Evolutionary conservation across 2,888 invertebrate genomes (phyloP), one percentile per base, ranked within the genome.

Genomic region (Torymus auratus): DNA sequence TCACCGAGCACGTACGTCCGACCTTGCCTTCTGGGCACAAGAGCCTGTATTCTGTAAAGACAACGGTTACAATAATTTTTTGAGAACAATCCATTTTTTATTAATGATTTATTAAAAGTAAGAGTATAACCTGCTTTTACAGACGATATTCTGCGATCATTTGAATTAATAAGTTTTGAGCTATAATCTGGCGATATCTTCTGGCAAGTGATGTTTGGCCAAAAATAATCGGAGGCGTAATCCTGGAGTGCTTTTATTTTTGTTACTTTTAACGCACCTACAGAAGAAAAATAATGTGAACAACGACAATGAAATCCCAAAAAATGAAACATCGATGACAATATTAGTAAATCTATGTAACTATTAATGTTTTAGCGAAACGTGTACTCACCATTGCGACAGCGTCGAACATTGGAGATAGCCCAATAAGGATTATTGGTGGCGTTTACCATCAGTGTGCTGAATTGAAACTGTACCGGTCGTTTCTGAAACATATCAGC

Each of bases 141-240:
- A 13, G 72, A 55, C n/a, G 72, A 14, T 2, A 0, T 11, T 1
- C 15, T 55, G 1, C 20, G 12, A 28, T 78, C 28, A 2, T 20
- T 56, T 0, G 72, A 67, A 2, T 74, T 20, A 7, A 82, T 74
- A 7, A 80, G 55, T 23, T 17, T 60, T 11, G 83, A 83, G 12
- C 10, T 7, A 2, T 65, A 69, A 28, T 68, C 61, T 11, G 55
- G 1, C n/a, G 84, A 85, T 41, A 88, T 61, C 78, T 84, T 87
- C 67, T 88, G 86, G 64, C 88, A 88, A 5, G 84, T 84, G 0
- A 84, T 77, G 7, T 72, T 81, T 7, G 84, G 85, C 86, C 85
- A 85, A 58, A 58, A 56, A 13, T 82, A 17, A 10, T 5, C n/a
- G 0, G 28, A 11, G 15, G 15, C 41, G 50, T 62, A 62, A 68